Percentiles rank a stretch among this genome's conserved stretches.
Conservation (phyloP, 2,113 vertebrate species). For the Miniopterus natalensis region DNA sequence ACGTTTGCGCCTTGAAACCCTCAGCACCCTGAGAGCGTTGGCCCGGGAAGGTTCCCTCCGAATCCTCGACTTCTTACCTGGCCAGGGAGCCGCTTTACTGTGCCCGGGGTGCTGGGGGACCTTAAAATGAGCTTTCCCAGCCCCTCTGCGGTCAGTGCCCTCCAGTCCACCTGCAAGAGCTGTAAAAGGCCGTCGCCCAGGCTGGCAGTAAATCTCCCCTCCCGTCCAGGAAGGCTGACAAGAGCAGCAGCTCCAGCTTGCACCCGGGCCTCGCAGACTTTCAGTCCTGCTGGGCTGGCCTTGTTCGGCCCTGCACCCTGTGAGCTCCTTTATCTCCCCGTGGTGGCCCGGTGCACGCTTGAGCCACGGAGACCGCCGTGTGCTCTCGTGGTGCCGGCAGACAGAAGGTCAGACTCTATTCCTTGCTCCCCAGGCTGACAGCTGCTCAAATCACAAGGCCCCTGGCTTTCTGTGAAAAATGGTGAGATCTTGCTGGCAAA, state of each 20-base stretch:
- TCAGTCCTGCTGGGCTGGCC: not conserved
- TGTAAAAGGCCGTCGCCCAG: not conserved
- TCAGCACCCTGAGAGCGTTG: not conserved
- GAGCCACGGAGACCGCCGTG: accelerated
- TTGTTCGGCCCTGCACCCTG: not conserved
- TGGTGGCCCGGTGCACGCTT: accelerated
- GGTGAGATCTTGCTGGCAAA: conserved; percentile 56
- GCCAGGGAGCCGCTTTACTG: accelerated
- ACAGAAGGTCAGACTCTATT: not conserved
- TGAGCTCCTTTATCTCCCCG: not conserved
- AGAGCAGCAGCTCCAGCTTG: not conserved
- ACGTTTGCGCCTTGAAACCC: not conserved
- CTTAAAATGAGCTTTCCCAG: not conserved
- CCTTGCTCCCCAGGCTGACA: not conserved
- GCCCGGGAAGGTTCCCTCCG: not conserved
- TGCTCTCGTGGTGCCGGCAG: accelerated
- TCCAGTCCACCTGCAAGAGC: conserved; percentile 75
- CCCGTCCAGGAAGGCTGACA: conserved; percentile 50
- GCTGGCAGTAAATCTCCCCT: conserved; percentile 6
- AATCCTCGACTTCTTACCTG: not conserved
- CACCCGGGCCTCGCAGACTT: not conserved
- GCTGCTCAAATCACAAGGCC: not conserved
- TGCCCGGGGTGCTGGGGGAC: not conserved
- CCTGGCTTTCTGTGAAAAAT: conserved; percentile 43
- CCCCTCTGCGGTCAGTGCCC: conserved; percentile 52